phyloP scores from a whole-genome alignment of 1,140 invertebrate species.

The Magallana angulata region DNA sequence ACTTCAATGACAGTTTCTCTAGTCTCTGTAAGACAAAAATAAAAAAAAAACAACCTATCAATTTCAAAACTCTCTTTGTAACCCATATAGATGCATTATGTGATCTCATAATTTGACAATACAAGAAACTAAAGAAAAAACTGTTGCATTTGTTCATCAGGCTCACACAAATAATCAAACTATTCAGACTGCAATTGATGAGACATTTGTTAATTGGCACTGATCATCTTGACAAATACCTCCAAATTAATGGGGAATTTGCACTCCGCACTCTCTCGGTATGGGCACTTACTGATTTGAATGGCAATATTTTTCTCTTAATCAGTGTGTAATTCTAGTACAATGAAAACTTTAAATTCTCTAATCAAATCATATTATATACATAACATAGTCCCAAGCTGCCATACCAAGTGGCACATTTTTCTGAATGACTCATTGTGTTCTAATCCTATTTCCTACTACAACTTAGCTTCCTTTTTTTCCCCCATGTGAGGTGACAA shows the following conservation, averaged over 20 bases:
- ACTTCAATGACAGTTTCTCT: slow-evolving; percentile 65
- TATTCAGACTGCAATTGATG: no score
- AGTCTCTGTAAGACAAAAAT: slow-evolving; percentile 58
- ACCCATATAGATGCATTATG: no score
- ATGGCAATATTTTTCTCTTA: background rate
- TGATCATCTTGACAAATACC: no score
- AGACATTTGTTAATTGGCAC: no score
- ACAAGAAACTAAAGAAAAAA: no score
- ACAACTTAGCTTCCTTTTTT: background rate
- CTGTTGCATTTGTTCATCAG: no score
- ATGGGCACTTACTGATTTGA: background rate
- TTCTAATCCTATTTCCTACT: slow-evolving; percentile 22
- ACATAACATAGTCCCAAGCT: background rate
- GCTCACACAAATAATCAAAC: no score
- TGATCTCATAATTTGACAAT: no score
- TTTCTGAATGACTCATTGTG: slow-evolving; percentile 36
- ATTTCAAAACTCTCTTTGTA: background rate
- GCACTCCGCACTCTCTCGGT: no score
- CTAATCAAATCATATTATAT: slow-evolving; percentile 10
- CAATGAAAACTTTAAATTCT: background rate
- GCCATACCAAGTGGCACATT: background rate
- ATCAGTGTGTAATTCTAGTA: background rate
- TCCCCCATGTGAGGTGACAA: background rate
- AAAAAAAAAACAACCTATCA: background rate
- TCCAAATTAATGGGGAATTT: no score